Percentiles rank a stretch among this genome's conserved stretches.
Conservation (phyloP, 2,888 invertebrate genomes). For the Vannuccia rotundouncinata region DNA sequence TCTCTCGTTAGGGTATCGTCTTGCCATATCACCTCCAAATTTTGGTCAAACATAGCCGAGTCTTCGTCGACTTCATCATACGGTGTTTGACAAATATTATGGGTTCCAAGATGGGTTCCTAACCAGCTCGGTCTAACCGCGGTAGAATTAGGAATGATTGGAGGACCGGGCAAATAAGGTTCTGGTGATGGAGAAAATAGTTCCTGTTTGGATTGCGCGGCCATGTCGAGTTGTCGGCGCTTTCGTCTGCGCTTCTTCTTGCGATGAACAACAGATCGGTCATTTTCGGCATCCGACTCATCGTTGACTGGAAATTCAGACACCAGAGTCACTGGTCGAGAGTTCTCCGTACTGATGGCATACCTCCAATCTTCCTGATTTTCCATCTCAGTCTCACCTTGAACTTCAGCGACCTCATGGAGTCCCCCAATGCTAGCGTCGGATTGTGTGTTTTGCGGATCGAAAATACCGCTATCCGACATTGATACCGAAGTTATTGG, state of each 20-base stretch:
- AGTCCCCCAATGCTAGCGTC: not conserved
- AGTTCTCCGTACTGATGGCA: not conserved
- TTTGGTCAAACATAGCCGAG: not conserved
- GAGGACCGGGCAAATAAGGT: not conserved
- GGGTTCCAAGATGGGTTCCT: not conserved
- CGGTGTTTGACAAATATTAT: not conserved
- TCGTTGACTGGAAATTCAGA: not conserved
- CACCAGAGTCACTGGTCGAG: not conserved
- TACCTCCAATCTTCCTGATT: not conserved
- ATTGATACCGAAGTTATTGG: not conserved
- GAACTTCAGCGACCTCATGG: not conserved
- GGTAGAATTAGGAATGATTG: not conserved
- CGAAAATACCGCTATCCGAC: slow-evolving; percentile 3
- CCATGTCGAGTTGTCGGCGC: not conserved
- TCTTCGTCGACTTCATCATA: not conserved
- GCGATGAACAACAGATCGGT: not conserved
- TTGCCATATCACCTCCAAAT: not conserved
- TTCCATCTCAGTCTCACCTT: not conserved
- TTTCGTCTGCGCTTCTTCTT: not conserved
- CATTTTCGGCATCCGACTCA: not conserved
- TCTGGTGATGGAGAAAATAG: not conserved
- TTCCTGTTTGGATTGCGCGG: not conserved
- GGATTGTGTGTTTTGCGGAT: not conserved
- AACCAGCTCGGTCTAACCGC: not conserved
- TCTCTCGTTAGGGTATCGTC: not conserved